These are phyloP conservation scores for Elaeidobius kamerunicus DNA, from an alignment of 2,888 invertebrate genomes.

Conservation along the genomic window DNA sequence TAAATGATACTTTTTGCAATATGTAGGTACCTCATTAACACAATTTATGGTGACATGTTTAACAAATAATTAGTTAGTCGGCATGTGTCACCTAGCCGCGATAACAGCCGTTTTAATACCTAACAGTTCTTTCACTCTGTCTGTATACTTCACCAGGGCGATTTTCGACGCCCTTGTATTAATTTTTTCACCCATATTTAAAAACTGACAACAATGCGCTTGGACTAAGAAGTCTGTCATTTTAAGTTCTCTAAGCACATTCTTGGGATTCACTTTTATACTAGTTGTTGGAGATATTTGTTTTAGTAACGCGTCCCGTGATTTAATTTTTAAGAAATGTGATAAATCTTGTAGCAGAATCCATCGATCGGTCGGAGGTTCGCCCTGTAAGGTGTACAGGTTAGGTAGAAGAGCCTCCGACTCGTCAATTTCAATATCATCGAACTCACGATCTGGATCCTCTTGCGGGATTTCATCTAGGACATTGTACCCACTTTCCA, in stretches of 20 bases:
- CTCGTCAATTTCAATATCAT: constrained; percentile 76
- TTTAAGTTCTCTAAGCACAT: constrained; percentile 65
- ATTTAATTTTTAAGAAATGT: constrained; percentile 73
- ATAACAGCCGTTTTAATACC: constrained; percentile 76
- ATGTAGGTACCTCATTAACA: too few relatives aligned
- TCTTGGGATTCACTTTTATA: constrained; percentile 38
- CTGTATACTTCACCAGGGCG: constrained; percentile 78
- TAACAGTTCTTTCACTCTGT: constrained; percentile 75
- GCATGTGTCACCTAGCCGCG: constrained; percentile 52
- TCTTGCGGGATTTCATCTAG: constrained; percentile 55
- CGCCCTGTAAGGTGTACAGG: constrained; percentile 68
- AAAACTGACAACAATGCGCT: constrained; percentile 74
- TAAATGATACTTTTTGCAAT: too few relatives aligned
- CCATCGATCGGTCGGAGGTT: constrained; percentile 69
- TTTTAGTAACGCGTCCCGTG: constrained; percentile 73
- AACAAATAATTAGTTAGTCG: constrained; percentile 4
- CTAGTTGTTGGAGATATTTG: constrained; percentile 63
- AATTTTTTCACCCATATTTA: constrained; percentile 75
- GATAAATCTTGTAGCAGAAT: constrained; percentile 77
- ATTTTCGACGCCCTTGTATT: constrained; percentile 79
- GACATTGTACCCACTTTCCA: constrained; percentile 59
- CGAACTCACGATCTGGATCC: constrained; percentile 52
- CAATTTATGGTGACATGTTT: too few relatives aligned
- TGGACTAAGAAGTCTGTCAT: constrained; percentile 78
- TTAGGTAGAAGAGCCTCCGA: constrained; percentile 77